Percentiles rank a stretch among this genome's conserved stretches.
Evolutionary conservation across 2,888 invertebrate species (phyloP).

Genomic region (Anthrax anthrax): DNA sequence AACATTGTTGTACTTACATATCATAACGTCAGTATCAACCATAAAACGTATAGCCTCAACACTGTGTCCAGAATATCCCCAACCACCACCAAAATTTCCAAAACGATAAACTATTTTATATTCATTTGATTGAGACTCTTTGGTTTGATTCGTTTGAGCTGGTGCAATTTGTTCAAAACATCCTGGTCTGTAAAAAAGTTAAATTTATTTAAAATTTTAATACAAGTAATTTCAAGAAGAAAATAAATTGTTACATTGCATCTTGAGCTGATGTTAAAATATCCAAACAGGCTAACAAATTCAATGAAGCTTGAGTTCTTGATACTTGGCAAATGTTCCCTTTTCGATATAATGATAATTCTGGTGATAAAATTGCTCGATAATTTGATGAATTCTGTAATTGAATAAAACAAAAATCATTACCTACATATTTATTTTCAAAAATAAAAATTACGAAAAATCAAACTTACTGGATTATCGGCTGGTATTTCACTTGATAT

Average conservation of each 20-base stretch:
- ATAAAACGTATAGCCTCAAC: slow-evolving; percentile 92
- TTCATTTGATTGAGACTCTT: slow-evolving; percentile 28
- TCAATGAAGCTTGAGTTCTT: slow-evolving; percentile 77
- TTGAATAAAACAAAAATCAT: not conserved
- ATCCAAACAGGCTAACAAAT: slow-evolving; percentile 78
- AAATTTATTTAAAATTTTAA: not conserved
- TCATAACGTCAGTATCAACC: slow-evolving; percentile 77
- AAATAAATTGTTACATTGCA: slow-evolving; percentile 44
- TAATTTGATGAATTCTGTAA: slow-evolving; percentile 27
- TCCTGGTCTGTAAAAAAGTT: slow-evolving; percentile 19
- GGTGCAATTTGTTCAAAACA: slow-evolving; percentile 30
- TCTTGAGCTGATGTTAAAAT: slow-evolving; percentile 72
- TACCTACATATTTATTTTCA: no score
- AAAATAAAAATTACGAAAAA: not conserved
- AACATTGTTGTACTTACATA: slow-evolving; percentile 40
- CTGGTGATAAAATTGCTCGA: slow-evolving; percentile 58
- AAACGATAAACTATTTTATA: slow-evolving; percentile 61
- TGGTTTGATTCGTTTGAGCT: slow-evolving; percentile 23
- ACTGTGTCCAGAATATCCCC: slow-evolving; percentile 96
- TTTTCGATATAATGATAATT: slow-evolving; percentile 64
- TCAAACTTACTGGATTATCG: slow-evolving; percentile 20
- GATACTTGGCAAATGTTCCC: slow-evolving; percentile 51
- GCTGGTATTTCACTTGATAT: slow-evolving; percentile 54
- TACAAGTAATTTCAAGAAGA: no score
- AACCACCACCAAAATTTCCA: slow-evolving; percentile 91